Percentiles rank a stretch among this genome's conserved stretches.
Evolutionary conservation across 2,113 vertebrate genomes (phyloP).

Genomic region (Riparia riparia): DNA sequence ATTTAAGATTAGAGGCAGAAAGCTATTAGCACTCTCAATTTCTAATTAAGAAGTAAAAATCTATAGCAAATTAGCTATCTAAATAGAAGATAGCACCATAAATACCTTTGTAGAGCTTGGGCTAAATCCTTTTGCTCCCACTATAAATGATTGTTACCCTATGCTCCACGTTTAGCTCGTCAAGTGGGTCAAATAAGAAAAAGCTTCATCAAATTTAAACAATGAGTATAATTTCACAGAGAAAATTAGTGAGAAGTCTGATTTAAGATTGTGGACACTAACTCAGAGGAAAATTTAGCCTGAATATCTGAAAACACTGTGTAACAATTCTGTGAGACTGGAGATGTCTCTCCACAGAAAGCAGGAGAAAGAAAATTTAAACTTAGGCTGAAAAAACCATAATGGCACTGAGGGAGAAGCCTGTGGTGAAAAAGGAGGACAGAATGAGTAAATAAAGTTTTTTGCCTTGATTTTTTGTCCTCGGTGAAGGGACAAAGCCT

Average conservation of each 20-base stretch:
- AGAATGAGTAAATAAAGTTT: constrained; percentile 31
- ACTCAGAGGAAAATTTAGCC: not conserved
- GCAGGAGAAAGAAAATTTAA: not conserved
- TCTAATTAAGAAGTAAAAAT: constrained; percentile 67
- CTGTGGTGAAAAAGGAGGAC: not conserved
- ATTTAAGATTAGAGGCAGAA: constrained; percentile 48
- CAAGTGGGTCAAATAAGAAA: not conserved
- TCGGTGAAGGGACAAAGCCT: not conserved
- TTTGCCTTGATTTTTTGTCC: constrained; percentile 37
- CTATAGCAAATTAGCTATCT: constrained; percentile 56
- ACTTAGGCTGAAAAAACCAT: not conserved
- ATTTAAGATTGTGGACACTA: not conserved
- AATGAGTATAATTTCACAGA: constrained; percentile 27
- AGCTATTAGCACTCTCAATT: constrained; percentile 57
- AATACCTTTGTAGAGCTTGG: constrained; percentile 41
- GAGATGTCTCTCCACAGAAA: not conserved
- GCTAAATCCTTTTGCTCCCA: constrained; percentile 41
- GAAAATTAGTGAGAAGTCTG: constrained; percentile 15
- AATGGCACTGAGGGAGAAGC: not conserved
- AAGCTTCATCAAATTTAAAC: constrained; percentile 25
- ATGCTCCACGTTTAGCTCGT: not conserved
- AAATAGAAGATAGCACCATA: constrained; percentile 31
- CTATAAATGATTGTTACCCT: not conserved
- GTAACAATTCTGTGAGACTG: not conserved
- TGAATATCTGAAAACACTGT: not conserved